A percentile compares a stretch with the other conserved stretches of the same genome.
Conservation (phyloP, 2,797 vertebrate genomes). For the Mormyrus hasselquistii region DNA sequence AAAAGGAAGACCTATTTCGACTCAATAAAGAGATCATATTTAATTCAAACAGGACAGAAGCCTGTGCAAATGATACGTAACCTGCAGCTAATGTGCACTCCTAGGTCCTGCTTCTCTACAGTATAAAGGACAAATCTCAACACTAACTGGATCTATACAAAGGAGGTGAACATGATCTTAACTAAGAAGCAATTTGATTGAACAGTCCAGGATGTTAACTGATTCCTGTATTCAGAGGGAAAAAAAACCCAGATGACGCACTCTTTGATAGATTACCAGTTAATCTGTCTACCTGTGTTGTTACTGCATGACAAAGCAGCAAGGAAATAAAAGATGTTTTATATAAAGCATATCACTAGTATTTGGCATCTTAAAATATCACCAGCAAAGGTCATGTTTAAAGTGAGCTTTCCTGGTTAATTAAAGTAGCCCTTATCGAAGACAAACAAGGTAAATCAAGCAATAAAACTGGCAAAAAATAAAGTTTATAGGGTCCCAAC, state of each 20-base stretch:
- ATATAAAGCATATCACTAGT: background rate
- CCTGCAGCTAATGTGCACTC: background rate
- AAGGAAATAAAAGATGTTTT: background rate
- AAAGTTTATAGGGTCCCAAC: background rate
- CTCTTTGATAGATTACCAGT: background rate
- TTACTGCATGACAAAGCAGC: background rate
- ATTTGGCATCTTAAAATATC: background rate
- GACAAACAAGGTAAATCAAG: background rate
- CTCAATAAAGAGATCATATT: background rate
- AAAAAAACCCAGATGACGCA: background rate
- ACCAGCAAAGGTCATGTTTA: background rate
- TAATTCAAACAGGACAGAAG: background rate
- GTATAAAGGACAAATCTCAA: background rate
- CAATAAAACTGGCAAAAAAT: background rate
- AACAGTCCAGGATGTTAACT: background rate
- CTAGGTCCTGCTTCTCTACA: background rate
- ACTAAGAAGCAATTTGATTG: background rate
- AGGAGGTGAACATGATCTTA: background rate
- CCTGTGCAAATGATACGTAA: background rate
- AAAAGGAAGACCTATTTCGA: background rate
- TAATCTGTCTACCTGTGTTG: background rate
- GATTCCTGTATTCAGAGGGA: background rate
- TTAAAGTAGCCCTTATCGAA: background rate
- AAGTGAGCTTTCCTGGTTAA: background rate
- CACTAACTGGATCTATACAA: background rate